These are phyloP conservation scores for Microcebus lehilahytsara DNA, from an alignment of 2,113 vertebrate genomes.

Conservation along the genomic window DNA sequence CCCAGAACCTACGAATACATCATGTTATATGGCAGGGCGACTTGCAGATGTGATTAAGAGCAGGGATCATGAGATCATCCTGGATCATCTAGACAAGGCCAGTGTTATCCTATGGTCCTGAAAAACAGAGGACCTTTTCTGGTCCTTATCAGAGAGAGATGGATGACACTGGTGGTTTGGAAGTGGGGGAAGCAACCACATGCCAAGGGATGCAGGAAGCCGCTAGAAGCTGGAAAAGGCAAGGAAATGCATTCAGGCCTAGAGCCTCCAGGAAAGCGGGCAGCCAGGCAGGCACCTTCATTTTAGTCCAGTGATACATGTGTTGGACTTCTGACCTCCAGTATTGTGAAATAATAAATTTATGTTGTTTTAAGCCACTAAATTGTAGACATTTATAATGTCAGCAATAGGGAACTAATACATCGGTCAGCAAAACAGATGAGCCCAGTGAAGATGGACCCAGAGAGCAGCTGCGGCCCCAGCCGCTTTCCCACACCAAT, in stretches of 20 bases:
- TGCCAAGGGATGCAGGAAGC: no score
- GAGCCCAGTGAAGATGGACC: background rate
- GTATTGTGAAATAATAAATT: background rate
- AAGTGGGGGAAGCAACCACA: background rate
- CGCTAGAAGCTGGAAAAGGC: no score
- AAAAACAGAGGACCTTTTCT: background rate
- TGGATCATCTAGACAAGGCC: background rate
- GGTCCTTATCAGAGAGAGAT: background rate
- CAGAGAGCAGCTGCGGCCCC: background rate
- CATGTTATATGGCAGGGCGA: background rate
- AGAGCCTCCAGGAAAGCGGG: no score
- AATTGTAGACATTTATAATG: background rate
- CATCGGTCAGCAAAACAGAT: background rate
- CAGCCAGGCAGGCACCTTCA: background rate
- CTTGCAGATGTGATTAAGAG: background rate
- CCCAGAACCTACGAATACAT: fast-evolving
- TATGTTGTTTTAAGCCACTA: background rate
- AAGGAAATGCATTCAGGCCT: no score
- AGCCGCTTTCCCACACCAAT: background rate
- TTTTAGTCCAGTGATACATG: background rate
- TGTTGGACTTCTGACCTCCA: background rate
- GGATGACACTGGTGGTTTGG: background rate
- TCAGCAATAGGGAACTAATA: background rate
- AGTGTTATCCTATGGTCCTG: background rate
- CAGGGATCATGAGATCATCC: no score